A percentile compares a stretch with the other conserved stretches of the same genome.
Evolutionary conservation across 2,113 vertebrate species (phyloP).

Genomic region (Poeciliopsis occidentalis): DNA sequence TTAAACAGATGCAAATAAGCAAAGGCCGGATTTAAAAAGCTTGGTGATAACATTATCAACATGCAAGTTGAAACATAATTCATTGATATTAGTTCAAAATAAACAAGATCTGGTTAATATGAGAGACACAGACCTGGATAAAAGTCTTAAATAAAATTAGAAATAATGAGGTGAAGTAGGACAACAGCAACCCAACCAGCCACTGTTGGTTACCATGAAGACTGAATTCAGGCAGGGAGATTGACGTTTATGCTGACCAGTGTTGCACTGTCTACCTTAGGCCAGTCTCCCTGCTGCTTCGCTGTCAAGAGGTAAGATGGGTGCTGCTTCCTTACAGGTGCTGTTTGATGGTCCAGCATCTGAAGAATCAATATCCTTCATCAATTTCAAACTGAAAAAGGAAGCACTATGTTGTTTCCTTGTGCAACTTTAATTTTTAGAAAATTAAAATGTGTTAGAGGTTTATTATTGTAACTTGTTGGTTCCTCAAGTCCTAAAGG

Average conservation of each 20-base stretch:
- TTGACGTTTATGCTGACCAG: too few species aligned
- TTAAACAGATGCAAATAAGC: too few species aligned
- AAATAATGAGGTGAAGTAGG: background rate
- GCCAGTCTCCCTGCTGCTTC: background rate
- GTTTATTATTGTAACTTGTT: background rate
- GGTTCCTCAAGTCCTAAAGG: background rate
- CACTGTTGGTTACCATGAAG: background rate
- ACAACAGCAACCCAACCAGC: background rate
- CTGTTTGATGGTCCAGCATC: background rate
- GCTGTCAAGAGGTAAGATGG: background rate
- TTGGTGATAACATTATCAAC: too few species aligned
- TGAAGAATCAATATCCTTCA: background rate
- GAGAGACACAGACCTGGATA: too few species aligned
- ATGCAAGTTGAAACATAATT: background rate
- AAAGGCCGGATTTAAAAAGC: too few species aligned
- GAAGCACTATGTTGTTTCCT: background rate
- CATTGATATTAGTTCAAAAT: background rate
- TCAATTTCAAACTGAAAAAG: background rate
- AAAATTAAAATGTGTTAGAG: background rate
- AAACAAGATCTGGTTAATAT: too few species aligned
- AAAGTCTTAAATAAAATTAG: background rate
- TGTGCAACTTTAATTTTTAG: background rate
- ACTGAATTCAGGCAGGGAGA: background rate
- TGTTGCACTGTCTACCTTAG: background rate
- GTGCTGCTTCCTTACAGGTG: background rate